Conservation (phyloP, 1,140 invertebrate genomes). For the Aphelenchoides besseyi region DNA sequence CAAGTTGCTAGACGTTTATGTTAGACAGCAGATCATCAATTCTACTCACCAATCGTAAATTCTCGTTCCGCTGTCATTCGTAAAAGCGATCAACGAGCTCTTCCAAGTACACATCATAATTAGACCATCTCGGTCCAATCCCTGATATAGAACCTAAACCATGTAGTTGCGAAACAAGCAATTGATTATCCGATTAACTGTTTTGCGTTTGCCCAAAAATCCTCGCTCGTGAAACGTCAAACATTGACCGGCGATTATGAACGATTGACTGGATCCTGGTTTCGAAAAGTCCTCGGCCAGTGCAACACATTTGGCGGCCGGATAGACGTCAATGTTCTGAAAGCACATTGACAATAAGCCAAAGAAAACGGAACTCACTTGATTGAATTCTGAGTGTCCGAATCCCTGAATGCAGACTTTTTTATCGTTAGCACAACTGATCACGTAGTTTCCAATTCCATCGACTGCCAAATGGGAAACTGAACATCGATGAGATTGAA, state of each 20-base stretch:
- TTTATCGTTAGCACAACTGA: constrained; percentile 67
- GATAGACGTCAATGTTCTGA: constrained; percentile 28
- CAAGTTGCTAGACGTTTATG: constrained; percentile 31
- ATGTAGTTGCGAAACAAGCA: neutral
- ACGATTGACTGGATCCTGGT: constrained; percentile 40
- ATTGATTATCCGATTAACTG: constrained; percentile 19
- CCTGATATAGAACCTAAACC: constrained; percentile 48
- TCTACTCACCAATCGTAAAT: constrained; percentile 53
- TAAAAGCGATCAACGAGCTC: constrained; percentile 51
- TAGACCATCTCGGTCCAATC: constrained; percentile 49
- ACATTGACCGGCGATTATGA: constrained; percentile 43
- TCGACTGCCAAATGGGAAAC: constrained; percentile 67
- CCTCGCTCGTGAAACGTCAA: constrained; percentile 49
- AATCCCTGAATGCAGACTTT: constrained; percentile 60
- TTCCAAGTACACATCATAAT: constrained; percentile 50
- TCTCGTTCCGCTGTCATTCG: constrained; percentile 58
- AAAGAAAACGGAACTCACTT: constrained; percentile 21
- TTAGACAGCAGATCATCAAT: neutral
- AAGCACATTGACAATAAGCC: neutral
- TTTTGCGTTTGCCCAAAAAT: constrained; percentile 41
- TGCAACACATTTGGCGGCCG: constrained; percentile 46
- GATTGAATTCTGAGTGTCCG: constrained; percentile 47
- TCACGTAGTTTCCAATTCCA: constrained; percentile 65
- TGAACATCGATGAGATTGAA: constrained; percentile 64
- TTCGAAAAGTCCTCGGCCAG: constrained; percentile 48